phyloP scores from a whole-genome alignment of 2,797 vertebrate species.

The Galaxias olidus region DNA sequence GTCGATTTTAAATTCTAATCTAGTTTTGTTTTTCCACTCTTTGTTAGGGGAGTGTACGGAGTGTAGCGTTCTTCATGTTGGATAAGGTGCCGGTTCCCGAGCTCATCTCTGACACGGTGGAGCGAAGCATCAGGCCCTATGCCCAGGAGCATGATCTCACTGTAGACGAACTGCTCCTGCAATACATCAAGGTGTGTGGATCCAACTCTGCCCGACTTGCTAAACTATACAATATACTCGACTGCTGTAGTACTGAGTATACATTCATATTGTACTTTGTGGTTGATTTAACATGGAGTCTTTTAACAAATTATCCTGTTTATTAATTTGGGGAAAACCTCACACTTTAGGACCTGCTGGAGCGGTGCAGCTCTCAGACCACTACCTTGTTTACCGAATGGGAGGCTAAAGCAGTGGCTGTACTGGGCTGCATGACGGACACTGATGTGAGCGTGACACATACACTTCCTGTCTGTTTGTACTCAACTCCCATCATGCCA shows the following conservation, averaged over 20 bases:
- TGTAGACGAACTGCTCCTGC: constrained; percentile 87
- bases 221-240: not conserved
- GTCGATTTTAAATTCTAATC: too few relatives aligned
- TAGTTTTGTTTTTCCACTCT: too few relatives aligned
- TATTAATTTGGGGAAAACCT: too few relatives aligned
- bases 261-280: not conserved
- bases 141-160: constrained; percentile 81
- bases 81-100: constrained; percentile 92
- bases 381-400: constrained; percentile 91
- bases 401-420: constrained; percentile 94
- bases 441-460: constrained; percentile 79
- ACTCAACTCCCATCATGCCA: too few relatives aligned
- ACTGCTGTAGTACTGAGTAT: not conserved
- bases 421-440: constrained; percentile 86
- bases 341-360: constrained; percentile 83
- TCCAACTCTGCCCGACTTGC: too few relatives aligned
- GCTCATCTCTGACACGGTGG: constrained; percentile 82
- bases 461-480: too few relatives aligned
- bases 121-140: constrained; percentile 85
- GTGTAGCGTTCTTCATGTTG: constrained; percentile 92
- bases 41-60: constrained; percentile 81
- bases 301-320: too few relatives aligned
- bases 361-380: constrained; percentile 85
- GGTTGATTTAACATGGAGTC: too few relatives aligned
- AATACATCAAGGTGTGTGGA: constrained; percentile 88